Conservation (phyloP, 2,888 invertebrate species). For the Temnothorax rugatulus region DNA sequence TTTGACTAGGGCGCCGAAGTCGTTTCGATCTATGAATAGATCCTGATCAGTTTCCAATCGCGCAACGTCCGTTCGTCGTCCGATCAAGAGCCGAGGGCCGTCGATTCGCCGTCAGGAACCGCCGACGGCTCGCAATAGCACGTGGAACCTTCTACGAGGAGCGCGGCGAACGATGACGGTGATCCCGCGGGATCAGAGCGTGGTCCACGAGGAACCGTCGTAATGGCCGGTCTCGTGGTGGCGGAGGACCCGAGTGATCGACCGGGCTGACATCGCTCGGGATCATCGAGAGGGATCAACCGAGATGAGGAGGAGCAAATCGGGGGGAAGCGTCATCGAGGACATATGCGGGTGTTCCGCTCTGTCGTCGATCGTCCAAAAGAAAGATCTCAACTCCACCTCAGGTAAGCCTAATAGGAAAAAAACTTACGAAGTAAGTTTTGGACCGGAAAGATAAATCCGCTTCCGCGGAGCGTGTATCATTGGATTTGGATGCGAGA, state of each 20-base stretch:
- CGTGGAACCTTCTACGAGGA: slow-evolving; percentile 49
- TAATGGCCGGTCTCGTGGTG: slow-evolving; percentile 34
- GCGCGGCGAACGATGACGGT: slow-evolving; percentile 58
- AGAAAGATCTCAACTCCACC: slow-evolving; percentile 72
- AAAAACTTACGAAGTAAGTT: not conserved
- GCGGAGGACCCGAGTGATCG: slow-evolving; percentile 23
- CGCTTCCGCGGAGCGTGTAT: not conserved
- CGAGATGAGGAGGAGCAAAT: slow-evolving; percentile 62
- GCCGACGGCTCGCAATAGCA: slow-evolving; percentile 41
- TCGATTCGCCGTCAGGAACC: not conserved
- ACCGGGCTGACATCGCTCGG: slow-evolving; percentile 52
- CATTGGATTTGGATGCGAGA: not conserved
- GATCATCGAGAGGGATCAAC: slow-evolving; percentile 27
- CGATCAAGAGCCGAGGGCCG: slow-evolving; percentile 15
- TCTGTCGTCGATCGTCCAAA: slow-evolving; percentile 73
- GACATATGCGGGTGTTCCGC: slow-evolving; percentile 75
- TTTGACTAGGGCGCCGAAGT: slow-evolving; percentile 26
- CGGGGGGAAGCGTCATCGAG: slow-evolving; percentile 63
- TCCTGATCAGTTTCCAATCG: slow-evolving; percentile 59
- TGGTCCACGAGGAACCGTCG: not conserved
- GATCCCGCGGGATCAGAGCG: slow-evolving; percentile 37
- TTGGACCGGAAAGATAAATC: not conserved
- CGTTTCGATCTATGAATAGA: slow-evolving; percentile 74
- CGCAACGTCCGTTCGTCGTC: slow-evolving; percentile 9
- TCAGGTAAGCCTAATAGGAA: slow-evolving; percentile 71